phyloP scores from a whole-genome alignment of 2,113 vertebrate species.

The Amblyopsis rosae region DNA sequence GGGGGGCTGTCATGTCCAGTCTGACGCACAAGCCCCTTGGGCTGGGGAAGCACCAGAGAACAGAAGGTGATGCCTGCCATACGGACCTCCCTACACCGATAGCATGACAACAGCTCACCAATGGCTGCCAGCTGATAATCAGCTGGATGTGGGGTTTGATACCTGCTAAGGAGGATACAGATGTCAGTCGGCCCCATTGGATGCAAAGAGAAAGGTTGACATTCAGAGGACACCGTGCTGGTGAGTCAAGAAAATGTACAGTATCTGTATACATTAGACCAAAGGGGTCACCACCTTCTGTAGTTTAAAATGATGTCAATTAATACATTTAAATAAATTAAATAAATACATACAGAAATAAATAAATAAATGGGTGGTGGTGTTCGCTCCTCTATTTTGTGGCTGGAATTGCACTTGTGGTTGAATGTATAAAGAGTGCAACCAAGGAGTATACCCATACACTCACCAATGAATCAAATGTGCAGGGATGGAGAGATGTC shows the following conservation, averaged over 20 bases:
- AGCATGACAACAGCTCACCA: conserved; percentile 34
- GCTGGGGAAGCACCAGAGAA: conserved; percentile 21
- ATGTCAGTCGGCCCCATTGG: conserved; percentile 21
- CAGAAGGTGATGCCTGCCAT: conserved; percentile 21
- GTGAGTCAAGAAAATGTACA: conserved; percentile 1
- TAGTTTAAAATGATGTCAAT: too few species aligned
- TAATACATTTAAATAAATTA: too few species aligned
- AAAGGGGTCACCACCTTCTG: too few species aligned
- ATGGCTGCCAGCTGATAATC: conserved; percentile 44
- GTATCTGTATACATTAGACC: too few species aligned
- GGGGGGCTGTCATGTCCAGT: conserved; percentile 5
- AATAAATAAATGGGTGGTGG: too few species aligned
- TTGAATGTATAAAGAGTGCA: too few species aligned
- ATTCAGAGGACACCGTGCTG: conserved; percentile 2
- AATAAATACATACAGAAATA: too few species aligned
- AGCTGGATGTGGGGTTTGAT: conserved; percentile 7
- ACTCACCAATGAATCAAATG: too few species aligned
- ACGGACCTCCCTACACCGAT: conserved; percentile 14
- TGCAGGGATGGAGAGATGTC: too few species aligned
- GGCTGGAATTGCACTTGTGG: too few species aligned
- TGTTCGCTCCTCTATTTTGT: too few species aligned
- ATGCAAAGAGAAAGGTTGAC: conserved; percentile 10
- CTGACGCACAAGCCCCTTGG: conserved; percentile 41
- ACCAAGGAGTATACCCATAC: too few species aligned
- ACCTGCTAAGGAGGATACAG: conserved; percentile 20